These are phyloP conservation scores for Dryomyza anilis DNA, from an alignment of 2,888 invertebrate genomes.

Conservation along the genomic window DNA sequence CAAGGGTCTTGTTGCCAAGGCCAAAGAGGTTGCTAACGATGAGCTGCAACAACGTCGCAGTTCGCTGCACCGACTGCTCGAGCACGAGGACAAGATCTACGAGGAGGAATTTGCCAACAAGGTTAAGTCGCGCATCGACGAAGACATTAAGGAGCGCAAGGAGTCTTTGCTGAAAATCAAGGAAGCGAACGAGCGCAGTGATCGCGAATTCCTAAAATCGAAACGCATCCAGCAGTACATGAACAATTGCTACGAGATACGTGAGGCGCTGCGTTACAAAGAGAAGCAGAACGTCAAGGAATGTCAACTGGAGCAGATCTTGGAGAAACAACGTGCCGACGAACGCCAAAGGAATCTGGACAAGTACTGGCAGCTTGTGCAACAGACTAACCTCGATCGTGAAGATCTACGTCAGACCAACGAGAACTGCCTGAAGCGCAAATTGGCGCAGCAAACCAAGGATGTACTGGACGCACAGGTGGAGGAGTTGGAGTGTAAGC, in stretches of 20 bases:
- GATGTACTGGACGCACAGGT: constrained; percentile 41
- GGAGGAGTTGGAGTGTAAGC: constrained; percentile 33
- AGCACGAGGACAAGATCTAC: constrained; percentile 49
- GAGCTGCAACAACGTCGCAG: constrained; percentile 47
- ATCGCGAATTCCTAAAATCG: constrained; percentile 43
- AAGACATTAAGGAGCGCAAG: constrained; percentile 51
- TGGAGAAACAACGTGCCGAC: constrained; percentile 46
- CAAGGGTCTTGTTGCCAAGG: constrained; percentile 48
- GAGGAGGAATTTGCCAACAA: constrained; percentile 52
- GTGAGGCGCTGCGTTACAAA: constrained; percentile 48
- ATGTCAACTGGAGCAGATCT: constrained; percentile 53
- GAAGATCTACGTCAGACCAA: constrained; percentile 39
- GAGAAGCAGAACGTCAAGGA: constrained; percentile 44
- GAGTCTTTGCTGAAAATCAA: constrained; percentile 47
- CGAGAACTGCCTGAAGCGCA: constrained; percentile 40
- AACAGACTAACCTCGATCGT: constrained; percentile 38
- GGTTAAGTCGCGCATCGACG: constrained; percentile 51
- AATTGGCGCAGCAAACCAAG: constrained; percentile 38
- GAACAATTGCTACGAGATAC: constrained; percentile 54
- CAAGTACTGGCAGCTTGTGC: constrained; percentile 46
- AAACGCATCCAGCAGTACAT: constrained; percentile 52
- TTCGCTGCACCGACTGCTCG: constrained; percentile 43
- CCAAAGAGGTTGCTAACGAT: constrained; percentile 43
- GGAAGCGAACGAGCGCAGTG: constrained; percentile 40
- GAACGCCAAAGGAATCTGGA: constrained; percentile 42